Evolutionary conservation across 2,888 invertebrate genomes (phyloP).

Genomic region (Myopa testacea): DNA sequence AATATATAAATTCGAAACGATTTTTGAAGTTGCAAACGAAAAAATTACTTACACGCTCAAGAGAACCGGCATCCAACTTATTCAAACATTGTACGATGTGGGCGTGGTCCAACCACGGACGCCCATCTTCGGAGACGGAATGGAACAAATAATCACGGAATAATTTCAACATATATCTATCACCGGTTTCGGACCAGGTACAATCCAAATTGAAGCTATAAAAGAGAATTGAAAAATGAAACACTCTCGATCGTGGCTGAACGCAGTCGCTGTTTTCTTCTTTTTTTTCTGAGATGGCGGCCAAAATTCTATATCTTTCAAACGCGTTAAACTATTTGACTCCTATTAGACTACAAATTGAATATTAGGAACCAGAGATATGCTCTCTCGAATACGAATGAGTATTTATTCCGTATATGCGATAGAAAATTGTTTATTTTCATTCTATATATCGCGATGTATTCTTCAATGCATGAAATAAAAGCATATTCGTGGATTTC

Average conservation of each 20-base stretch:
- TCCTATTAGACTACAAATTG: too few relatives aligned
- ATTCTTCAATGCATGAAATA: too few relatives aligned
- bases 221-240: neutral
- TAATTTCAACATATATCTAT: conserved; percentile 97
- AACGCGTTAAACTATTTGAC: too few relatives aligned
- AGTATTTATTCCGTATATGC: too few relatives aligned
- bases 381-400: too few relatives aligned
- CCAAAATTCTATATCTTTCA: neutral
- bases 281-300: neutral
- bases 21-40: too few relatives aligned
- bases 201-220: conserved; percentile 88
- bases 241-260: neutral
- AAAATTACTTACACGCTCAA: conserved; percentile 75
- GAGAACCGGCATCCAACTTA: conserved; percentile 86
- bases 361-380: too few relatives aligned
- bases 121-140: conserved; percentile 90
- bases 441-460: too few relatives aligned
- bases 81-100: conserved; percentile 95
- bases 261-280: neutral
- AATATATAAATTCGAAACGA: too few relatives aligned
- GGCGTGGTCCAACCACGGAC: conserved; percentile 96
- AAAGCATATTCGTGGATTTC: too few relatives aligned
- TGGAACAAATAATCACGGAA: conserved; percentile 98
- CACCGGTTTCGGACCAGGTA: conserved; percentile 97
- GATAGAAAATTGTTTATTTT: too few relatives aligned